phyloP scores from a whole-genome alignment of 1,140 invertebrate species.

The Agrypnia vestita region DNA sequence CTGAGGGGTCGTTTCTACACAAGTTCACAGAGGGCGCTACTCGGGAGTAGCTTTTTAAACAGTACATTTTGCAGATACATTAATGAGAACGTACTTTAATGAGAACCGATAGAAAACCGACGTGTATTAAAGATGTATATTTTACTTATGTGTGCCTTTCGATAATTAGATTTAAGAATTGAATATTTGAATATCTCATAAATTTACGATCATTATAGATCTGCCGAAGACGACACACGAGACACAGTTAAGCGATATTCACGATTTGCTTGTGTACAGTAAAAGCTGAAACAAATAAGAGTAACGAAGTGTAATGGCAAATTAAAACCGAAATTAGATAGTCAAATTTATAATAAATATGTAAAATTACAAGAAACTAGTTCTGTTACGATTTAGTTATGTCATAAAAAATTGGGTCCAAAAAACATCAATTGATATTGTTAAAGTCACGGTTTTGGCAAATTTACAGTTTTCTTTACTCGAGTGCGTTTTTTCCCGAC shows the following conservation, averaged over 20 bases:
- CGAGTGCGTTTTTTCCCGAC: background rate
- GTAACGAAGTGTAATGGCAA: conserved; percentile 28
- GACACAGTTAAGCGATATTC: conserved; percentile 7
- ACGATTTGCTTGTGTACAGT: conserved; percentile 29
- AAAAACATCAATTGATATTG: conserved; percentile 52
- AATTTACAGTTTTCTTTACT: background rate
- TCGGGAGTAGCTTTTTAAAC: no score
- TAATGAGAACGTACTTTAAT: background rate
- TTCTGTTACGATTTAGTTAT: conserved; percentile 36
- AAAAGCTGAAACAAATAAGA: conserved; percentile 7
- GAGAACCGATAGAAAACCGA: background rate
- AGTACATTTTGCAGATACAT: no score
- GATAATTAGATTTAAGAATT: conserved; percentile 30
- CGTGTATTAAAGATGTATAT: background rate
- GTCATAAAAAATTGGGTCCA: conserved; percentile 56
- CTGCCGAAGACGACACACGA: background rate
- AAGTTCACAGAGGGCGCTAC: no score
- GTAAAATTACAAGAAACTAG: conserved; percentile 2
- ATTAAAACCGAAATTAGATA: conserved; percentile 48
- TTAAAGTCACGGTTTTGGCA: conserved; percentile 1
- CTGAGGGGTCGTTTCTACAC: no score
- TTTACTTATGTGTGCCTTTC: conserved; percentile 39
- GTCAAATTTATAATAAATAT: conserved; percentile 54
- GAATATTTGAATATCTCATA: background rate
- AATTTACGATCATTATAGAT: background rate